Conservation (phyloP, 2,113 vertebrate genomes). For the Capricornis sumatraensis region DNA sequence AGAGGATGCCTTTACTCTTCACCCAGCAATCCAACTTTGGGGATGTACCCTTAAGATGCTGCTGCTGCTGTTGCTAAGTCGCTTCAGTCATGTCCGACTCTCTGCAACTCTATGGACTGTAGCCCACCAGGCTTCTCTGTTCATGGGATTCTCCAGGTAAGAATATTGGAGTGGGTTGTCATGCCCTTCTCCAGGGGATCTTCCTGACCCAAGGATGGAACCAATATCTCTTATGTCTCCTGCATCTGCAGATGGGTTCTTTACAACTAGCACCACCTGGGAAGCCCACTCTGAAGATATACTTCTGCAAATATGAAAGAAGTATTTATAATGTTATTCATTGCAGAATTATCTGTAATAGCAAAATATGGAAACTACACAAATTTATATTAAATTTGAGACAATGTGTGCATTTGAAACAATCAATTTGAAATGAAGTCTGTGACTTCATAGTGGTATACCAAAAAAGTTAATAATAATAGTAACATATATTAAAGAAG, state of each 20-base stretch:
- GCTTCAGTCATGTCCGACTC: neutral
- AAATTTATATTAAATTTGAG: neutral
- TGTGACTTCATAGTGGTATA: neutral
- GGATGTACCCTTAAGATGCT: neutral
- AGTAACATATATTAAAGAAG: neutral
- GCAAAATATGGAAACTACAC: neutral
- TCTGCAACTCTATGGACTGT: neutral
- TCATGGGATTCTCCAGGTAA: neutral
- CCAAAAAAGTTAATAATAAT: neutral
- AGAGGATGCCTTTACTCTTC: neutral
- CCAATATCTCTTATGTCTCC: neutral
- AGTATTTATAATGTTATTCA: neutral
- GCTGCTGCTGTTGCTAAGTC: neutral
- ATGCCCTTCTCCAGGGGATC: neutral
- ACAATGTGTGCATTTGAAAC: neutral
- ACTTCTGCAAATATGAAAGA: neutral
- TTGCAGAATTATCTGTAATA: neutral
- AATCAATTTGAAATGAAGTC: neutral
- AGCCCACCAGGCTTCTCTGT: neutral
- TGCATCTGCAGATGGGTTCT: neutral
- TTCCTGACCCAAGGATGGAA: neutral
- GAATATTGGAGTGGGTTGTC: neutral
- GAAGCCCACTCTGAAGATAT: neutral
- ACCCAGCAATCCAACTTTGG: neutral
- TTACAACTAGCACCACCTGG: neutral